Base-by-base conservation (phyloP, 1,140 invertebrate genomes). In the Littorina saxatilis region DNA sequence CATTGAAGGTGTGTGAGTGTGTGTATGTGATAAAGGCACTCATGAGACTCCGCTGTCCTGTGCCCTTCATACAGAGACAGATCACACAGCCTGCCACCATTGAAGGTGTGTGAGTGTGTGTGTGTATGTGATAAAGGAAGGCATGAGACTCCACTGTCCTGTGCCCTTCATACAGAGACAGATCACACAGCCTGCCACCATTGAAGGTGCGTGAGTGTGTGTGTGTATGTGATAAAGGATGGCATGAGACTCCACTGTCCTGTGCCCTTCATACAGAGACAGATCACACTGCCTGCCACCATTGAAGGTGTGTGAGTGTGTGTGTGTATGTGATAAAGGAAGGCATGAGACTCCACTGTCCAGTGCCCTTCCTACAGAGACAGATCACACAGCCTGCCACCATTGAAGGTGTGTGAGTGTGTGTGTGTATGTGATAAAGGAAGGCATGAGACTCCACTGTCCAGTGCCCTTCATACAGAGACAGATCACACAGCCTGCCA, bases 101-200 rank as follows among this genome's bases (percentile, higher is more conserved):
- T n/a, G 85, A 82, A 27, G 85, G 76, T 23, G 47, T 74, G 63
- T n/a, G n/a, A n/a, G n/a, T n/a, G n/a, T n/a, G n/a, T n/a, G n/a
- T n/a, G n/a, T n/a, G n/a, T n/a, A n/a, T n/a, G 91, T 91, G 63
- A 85, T 93, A 27, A 91, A 92, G 82, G 93, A 93, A 85, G 82
- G 88, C 2, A 85, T 92, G 70, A 84, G 92, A 58, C 84, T 93
- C 15, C 90, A 89, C 84, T 85, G 88, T 27, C 90, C 92, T 0
- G 88, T 92, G 37, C 96, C 96, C 1, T 91, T 95, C 27, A 96
- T 97, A 84, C 95, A 95, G 2, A 93, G 96, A 83, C 91, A 95
- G 80, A 68, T 79, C n/a, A 84, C 85, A 7, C 79, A 84, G 47
- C 80, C 81, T 27, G 61, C 74, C 23, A 55, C 58, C 7, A 23